Evolutionary conservation across 2,888 invertebrate species (phyloP), one percentile per base, ranked within the genome.

Genomic region (Lissonota sp.): DNA sequence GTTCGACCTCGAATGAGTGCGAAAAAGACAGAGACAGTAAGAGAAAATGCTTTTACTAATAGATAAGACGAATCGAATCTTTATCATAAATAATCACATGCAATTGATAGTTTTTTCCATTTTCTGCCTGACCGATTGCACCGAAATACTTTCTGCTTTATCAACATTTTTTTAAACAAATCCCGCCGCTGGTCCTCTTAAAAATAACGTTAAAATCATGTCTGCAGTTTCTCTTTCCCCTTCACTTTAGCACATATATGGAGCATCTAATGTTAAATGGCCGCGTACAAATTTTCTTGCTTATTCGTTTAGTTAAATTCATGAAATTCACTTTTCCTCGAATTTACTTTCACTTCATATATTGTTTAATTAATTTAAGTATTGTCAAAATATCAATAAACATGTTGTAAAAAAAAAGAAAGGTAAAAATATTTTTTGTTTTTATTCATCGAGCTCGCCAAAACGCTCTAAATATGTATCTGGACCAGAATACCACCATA

Each of bases 181-280:
- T 84, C 78, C 81, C 80, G 75, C 81, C 80, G 75, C 80, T 84
- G 82, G 81, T 81, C 78, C 81, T 78, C 74, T 80, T 73, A 81
- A 81, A 74, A 70, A 77, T 73, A 66, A 64, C 55, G 69, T 57
- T 57, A 42, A 16, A 69, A 67, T 55, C 55, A 46, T 14, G 58
- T 37, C 55, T 44, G 8, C 67, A 26, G 39, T 46, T 67, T 67
- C 77, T 44, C 26, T 60, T 49, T 7, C 53, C 49, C n/a, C 8
- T 0, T 5, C 16, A n/a, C 16, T 53, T 53, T n/a, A 16, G 4
- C 16, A 26, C 26, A 26, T 26, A 26, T 26, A 26, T 26, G 26
- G 26, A 3, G 26, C 26, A 26, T 26, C 26, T 26, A 26, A 26
- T 26, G 26, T 26, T 26, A 26, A 26, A 26, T 26, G 26, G 26